Conservation (phyloP, 2,113 vertebrate genomes). For the Aix galericulata region DNA sequence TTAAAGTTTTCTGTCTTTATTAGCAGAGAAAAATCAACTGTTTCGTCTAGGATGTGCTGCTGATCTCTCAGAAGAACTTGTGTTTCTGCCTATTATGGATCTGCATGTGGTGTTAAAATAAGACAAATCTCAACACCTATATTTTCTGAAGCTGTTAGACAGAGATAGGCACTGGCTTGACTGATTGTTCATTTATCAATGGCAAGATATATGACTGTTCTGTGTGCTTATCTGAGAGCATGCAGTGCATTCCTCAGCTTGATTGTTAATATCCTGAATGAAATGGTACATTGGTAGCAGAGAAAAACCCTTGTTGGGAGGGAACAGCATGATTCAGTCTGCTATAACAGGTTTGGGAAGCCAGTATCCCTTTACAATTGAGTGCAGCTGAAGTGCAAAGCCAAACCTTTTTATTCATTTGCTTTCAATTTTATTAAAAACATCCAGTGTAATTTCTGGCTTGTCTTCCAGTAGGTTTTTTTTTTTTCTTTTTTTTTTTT, state of each 20-base stretch:
- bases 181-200: not conserved
- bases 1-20: not conserved
- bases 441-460: not conserved
- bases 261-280: conserved; percentile 27
- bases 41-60: not conserved
- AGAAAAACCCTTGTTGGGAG: not conserved
- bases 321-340: not conserved
- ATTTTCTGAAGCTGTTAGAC: conserved; percentile 44
- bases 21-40: not conserved
- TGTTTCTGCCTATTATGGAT: not conserved
- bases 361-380: not conserved
- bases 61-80: not conserved
- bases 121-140: not conserved
- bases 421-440: not conserved
- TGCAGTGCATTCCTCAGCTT: conserved; percentile 15
- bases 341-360: not conserved
- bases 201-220: conserved; percentile 29
- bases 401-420: not conserved
- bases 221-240: conserved; percentile 25
- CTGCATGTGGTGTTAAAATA: not conserved
- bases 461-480: not conserved
- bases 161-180: conserved; percentile 23
- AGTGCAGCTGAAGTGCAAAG: not conserved
- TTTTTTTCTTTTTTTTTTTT: no score
- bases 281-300: not conserved